phyloP scores from a whole-genome alignment of 1,140 invertebrate species.

The Drusus annulatus region DNA sequence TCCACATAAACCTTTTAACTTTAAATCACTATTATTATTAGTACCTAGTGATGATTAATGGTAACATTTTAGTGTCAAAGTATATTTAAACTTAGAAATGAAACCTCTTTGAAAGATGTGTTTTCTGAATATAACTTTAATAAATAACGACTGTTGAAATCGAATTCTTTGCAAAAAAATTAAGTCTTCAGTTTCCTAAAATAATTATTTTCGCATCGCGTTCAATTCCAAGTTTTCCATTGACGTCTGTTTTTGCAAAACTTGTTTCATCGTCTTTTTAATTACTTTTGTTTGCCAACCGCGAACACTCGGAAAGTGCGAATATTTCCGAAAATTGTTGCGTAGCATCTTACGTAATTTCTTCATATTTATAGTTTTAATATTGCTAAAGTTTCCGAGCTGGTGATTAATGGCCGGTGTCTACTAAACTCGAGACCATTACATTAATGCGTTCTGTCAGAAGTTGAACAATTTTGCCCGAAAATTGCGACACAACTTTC shows the following conservation, averaged over 20 bases:
- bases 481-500: constrained; percentile 31
- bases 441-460: constrained; percentile 52
- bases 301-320: not conserved
- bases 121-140: too few relatives aligned
- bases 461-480: constrained; percentile 51
- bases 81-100: too few relatives aligned
- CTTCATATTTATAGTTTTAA: constrained; percentile 20
- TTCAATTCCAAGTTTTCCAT: not conserved
- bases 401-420: constrained; percentile 49
- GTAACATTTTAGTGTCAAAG: too few relatives aligned
- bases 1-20: too few relatives aligned
- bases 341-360: not conserved
- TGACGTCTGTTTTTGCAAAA: not conserved
- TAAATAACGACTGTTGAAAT: too few relatives aligned
- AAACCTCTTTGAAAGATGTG: too few relatives aligned
- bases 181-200: too few relatives aligned
- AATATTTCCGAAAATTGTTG: constrained; percentile 7
- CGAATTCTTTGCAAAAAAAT: too few relatives aligned
- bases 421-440: constrained; percentile 45
- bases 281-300: constrained; percentile 25
- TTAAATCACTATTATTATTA: too few relatives aligned
- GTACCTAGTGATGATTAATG: too few relatives aligned
- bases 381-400: constrained; percentile 25
- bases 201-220: too few relatives aligned
- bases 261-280: constrained; percentile 9